phyloP scores from a whole-genome alignment of 2,888 invertebrate genomes.

The Rhimphoctona megacephalus region DNA sequence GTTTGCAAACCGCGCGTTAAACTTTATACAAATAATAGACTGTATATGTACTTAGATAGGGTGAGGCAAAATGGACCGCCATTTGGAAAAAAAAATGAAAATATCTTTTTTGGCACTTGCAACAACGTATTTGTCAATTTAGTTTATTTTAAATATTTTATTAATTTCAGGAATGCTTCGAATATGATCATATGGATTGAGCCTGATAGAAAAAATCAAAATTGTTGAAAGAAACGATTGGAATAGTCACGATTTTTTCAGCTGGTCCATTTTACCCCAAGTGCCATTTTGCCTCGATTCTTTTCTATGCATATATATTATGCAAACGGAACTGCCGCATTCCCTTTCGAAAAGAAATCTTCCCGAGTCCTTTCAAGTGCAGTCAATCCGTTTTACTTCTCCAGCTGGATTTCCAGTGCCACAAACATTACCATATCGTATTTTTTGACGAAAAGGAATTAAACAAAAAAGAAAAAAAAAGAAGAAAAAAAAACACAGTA shows the following conservation, averaged over 20 bases:
- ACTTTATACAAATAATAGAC: slow-evolving; percentile 18
- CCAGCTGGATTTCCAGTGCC: slow-evolving; percentile 28
- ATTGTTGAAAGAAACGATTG: background rate
- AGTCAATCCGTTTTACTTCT: slow-evolving; percentile 34
- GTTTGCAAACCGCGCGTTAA: slow-evolving; percentile 36
- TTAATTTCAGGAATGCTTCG: too few species aligned
- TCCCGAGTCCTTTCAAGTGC: slow-evolving; percentile 23
- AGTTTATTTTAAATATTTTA: background rate
- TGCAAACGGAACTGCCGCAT: slow-evolving; percentile 44
- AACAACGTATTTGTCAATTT: background rate
- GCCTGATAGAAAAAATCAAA: background rate
- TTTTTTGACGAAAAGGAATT: slow-evolving; percentile 43
- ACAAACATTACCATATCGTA: slow-evolving; percentile 19
- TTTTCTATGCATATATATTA: background rate
- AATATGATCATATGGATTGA: too few species aligned
- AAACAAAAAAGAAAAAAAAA: background rate
- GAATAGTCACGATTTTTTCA: background rate
- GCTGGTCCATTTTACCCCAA: background rate
- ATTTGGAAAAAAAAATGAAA: background rate
- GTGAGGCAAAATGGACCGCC: background rate
- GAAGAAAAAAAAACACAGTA: background rate
- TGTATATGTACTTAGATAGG: background rate
- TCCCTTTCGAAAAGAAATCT: slow-evolving; percentile 54
- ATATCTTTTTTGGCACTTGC: background rate
- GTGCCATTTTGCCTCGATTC: background rate